Evolutionary conservation across 2,888 invertebrate genomes (phyloP), one percentile per base, ranked within the genome.

Genomic region (Agrotis segetum): DNA sequence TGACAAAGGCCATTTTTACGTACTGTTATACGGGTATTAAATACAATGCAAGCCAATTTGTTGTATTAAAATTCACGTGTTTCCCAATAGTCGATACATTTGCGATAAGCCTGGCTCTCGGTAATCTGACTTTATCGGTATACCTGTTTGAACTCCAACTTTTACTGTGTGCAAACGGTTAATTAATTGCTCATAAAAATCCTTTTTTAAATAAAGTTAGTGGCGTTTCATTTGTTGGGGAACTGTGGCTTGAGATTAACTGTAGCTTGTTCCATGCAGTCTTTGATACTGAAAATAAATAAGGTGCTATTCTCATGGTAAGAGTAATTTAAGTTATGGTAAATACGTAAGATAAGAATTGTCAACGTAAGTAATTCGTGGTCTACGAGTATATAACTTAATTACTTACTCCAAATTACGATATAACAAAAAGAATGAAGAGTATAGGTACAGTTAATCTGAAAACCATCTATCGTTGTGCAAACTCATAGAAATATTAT

Each of bases 111-210:
- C 75, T 62, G 75, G 83, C 82, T 85, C 85, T 84, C 74, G 58
- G 83, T 91, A 90, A 91, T 91, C 88, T 88, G 90, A 91, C 88
- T 90, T 91, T 93, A 92, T 92, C 90, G 88, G 77, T 79, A 73
- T 70, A 77, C 63, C 75, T 76, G 76, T 84, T 77, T 77, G 71
- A 73, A 74, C 68, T 80, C 75, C 67, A 50, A 80, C 80, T 79
- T 73, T 83, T 79, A 71, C 71, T 58, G 72, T 73, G 75, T 74
- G 71, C 55, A 72, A 80, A 66, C 63, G 13, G 61, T 72, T 66
- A 70, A 70, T 81, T 58, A 77, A 67, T 80, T 74, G 61, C 66
- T 61, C 70, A 60, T 49, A 77, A 63, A 66, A 55, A 40, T 46
- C 11, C 0, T 9, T 61, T 71, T 70, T 53, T 17, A 14, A 49